Evolutionary conservation across 2,113 vertebrate species (phyloP).

Genomic region (Nothocercus julius): DNA sequence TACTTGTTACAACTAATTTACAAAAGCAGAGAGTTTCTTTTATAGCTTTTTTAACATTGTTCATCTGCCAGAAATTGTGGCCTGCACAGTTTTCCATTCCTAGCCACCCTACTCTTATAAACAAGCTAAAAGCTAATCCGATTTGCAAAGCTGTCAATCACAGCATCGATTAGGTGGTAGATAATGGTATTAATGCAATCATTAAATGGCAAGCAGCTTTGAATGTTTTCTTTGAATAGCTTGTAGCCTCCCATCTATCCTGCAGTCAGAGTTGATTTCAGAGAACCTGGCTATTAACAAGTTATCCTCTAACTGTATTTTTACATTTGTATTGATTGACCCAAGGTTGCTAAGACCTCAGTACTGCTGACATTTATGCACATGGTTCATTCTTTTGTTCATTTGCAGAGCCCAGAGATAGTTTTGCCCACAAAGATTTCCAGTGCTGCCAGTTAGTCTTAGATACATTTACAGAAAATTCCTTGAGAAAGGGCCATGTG

Average conservation of each 20-base stretch:
- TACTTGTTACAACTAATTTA: background rate
- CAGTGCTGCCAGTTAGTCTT: background rate
- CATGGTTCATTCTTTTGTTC: background rate
- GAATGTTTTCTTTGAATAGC: slow-evolving; percentile 4
- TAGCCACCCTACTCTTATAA: background rate
- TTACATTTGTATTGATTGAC: background rate
- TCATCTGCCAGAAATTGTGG: background rate
- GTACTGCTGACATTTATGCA: background rate
- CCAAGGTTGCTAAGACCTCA: background rate
- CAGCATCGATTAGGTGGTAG: slow-evolving; percentile 49
- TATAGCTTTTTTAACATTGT: background rate
- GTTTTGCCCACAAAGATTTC: background rate
- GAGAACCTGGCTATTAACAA: background rate
- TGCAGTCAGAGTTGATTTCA: accelerated
- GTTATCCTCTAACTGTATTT: background rate
- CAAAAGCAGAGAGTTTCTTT: background rate
- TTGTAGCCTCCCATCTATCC: background rate
- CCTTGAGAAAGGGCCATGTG: background rate
- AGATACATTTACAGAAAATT: background rate
- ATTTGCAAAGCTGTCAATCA: slow-evolving; percentile 71
- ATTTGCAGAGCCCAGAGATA: background rate
- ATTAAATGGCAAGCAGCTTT: slow-evolving; percentile 26
- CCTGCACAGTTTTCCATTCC: background rate
- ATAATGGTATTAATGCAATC: slow-evolving; percentile 56
- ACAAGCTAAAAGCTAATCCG: slow-evolving; percentile 48